Evolutionary conservation across 2,888 invertebrate species (phyloP).

Genomic region (Dioctria rufipes): DNA sequence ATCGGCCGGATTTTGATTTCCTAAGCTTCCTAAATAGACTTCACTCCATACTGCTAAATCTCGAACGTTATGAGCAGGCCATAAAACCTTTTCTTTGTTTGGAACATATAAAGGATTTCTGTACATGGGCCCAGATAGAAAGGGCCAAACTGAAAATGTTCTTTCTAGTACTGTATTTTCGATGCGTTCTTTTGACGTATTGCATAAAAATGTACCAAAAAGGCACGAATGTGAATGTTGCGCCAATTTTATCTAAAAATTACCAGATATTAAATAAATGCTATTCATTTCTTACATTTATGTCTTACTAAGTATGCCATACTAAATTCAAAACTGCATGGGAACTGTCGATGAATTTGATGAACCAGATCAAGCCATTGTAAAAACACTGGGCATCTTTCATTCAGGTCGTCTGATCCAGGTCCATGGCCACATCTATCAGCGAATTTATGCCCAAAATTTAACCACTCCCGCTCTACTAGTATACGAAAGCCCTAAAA

Average conservation of each 20-base stretch:
- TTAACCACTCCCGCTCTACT: constrained; percentile 97
- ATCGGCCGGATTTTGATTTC: constrained; percentile 71
- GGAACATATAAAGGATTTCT: constrained; percentile 87
- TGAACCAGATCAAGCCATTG: constrained; percentile 98
- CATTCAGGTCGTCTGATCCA: constrained; percentile 90
- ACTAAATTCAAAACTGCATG: constrained; percentile 96
- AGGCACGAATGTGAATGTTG: constrained; percentile 97
- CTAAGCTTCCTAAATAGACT: constrained; percentile 81
- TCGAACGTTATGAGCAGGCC: constrained; percentile 89
- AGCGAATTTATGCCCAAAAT: constrained; percentile 98
- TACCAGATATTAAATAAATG: background rate
- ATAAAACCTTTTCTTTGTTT: constrained; percentile 78
- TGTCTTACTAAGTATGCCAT: constrained; percentile 87
- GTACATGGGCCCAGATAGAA: constrained; percentile 84
- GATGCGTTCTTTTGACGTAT: constrained; percentile 82
- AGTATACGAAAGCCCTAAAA: constrained; percentile 91
- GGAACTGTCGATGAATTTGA: constrained; percentile 90
- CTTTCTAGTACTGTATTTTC: constrained; percentile 77
- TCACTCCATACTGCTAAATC: constrained; percentile 88
- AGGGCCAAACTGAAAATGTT: constrained; percentile 91
- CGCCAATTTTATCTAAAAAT: constrained; percentile 88
- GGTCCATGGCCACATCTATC: constrained; percentile 92
- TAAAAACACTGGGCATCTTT: constrained; percentile 96
- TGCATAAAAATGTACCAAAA: constrained; percentile 97
- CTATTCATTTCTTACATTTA: background rate